phyloP scores from a whole-genome alignment of 2,797 vertebrate genomes.

The Arnoldichthys spilopterus region DNA sequence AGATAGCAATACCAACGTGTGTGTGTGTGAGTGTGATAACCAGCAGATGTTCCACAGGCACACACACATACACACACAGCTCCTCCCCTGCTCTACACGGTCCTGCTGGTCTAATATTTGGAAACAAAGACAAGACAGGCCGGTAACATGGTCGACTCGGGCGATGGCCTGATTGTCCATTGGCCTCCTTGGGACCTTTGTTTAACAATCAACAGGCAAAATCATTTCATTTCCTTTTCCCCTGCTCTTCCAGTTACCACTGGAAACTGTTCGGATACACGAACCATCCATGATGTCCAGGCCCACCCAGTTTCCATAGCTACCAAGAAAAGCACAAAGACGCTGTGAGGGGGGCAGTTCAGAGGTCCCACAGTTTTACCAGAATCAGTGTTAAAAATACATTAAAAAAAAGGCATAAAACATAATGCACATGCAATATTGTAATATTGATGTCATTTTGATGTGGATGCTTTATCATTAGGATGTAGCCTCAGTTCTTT shows the following conservation, averaged over 20 bases:
- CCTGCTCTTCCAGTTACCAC: slow-evolving; percentile 15
- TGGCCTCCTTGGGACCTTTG: neutral
- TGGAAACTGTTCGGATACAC: slow-evolving; percentile 48
- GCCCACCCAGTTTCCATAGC: slow-evolving; percentile 49
- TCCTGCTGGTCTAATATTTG: neutral
- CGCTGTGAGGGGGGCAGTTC: slow-evolving; percentile 21
- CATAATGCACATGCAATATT: too few species aligned
- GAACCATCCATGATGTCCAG: slow-evolving; percentile 22
- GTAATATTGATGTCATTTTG: too few species aligned
- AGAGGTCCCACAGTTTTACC: slow-evolving; percentile 1
- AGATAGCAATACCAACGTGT: too few species aligned
- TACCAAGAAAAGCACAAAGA: slow-evolving; percentile 50
- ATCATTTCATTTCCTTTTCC: neutral
- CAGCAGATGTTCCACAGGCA: slow-evolving; percentile 52
- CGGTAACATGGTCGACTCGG: neutral
- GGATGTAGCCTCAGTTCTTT: too few species aligned
- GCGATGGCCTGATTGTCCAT: neutral
- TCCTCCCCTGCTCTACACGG: neutral
- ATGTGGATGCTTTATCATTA: too few species aligned
- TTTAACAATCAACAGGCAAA: neutral
- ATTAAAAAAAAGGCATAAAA: neutral
- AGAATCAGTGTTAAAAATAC: neutral
- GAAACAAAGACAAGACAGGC: slow-evolving; percentile 16
- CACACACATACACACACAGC: neutral
- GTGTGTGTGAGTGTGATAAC: slow-evolving; percentile 12